Evolutionary conservation across 2,888 invertebrate species (phyloP).

Genomic region (Brachylomia viminalis): DNA sequence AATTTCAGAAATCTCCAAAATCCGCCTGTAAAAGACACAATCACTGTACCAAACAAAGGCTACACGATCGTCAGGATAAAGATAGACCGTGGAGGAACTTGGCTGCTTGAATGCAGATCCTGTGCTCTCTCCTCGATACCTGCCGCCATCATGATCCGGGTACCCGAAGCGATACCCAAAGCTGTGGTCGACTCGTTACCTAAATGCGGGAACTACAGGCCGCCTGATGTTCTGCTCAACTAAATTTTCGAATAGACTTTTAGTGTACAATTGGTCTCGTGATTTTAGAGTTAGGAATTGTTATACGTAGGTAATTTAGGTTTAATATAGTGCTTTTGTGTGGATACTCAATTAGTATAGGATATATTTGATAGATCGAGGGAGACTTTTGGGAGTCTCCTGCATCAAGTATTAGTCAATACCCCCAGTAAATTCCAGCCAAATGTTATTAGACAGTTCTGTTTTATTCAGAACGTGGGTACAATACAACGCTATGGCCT

Average conservation of each 20-base stretch:
- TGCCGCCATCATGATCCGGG: conserved; percentile 86
- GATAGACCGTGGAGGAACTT: conserved; percentile 90
- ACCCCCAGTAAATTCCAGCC: not conserved
- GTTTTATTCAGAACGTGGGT: not conserved
- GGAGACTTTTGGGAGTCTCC: not conserved
- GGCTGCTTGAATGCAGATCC: conserved; percentile 86
- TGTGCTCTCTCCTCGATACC: conserved; percentile 84
- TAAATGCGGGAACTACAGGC: conserved; percentile 88
- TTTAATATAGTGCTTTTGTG: not conserved
- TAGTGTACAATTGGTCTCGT: conserved; percentile 48
- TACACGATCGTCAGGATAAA: conserved; percentile 89
- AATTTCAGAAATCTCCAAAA: conserved; percentile 86
- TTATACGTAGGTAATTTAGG: conserved; percentile 14
- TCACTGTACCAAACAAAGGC: conserved; percentile 92
- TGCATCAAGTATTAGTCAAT: conserved; percentile 7
- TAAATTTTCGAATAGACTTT: conserved; percentile 70
- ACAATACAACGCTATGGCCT: not conserved
- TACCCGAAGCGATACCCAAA: conserved; percentile 84
- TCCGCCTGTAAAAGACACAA: conserved; percentile 91
- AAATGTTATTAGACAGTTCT: not conserved
- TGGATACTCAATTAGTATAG: conserved; percentile 19
- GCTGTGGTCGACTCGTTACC: conserved; percentile 85
- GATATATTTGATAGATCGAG: not conserved
- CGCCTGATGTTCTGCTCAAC: conserved; percentile 86
- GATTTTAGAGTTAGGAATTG: conserved; percentile 23